A percentile compares a stretch with the other conserved stretches of the same genome.
Evolutionary conservation across 2,888 invertebrate genomes (phyloP).

Genomic region (Dryococelus australis): DNA sequence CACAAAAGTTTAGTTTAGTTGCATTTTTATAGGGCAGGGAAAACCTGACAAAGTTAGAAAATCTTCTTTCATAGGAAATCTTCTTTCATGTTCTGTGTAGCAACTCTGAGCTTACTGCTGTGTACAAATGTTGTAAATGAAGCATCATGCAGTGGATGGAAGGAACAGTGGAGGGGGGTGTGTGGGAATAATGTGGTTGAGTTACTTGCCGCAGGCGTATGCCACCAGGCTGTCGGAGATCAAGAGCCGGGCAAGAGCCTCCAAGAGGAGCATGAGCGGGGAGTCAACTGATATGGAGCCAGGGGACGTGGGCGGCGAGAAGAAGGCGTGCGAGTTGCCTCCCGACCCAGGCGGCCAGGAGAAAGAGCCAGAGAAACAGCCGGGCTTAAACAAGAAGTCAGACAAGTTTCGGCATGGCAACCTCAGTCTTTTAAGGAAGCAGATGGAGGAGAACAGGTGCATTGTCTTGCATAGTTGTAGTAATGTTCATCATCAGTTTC

Average conservation of each 20-base stretch:
- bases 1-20: no score
- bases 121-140: no score
- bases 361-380: constrained; percentile 30
- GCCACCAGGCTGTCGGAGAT: constrained; percentile 58
- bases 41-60: no score
- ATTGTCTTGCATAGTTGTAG: constrained; percentile 41
- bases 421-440: constrained; percentile 47
- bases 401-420: constrained; percentile 33
- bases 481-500: no score
- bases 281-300: background rate
- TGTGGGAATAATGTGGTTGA: no score
- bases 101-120: no score
- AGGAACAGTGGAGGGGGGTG: no score
- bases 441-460: constrained; percentile 58
- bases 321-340: background rate
- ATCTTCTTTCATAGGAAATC: no score
- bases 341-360: background rate
- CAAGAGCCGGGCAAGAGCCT: constrained; percentile 56
- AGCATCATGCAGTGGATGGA: no score
- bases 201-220: constrained; percentile 54
- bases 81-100: no score
- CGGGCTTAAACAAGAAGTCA: constrained; percentile 17
- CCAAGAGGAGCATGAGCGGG: constrained; percentile 24
- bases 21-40: no score
- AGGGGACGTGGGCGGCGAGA: background rate